Conservation (phyloP, 2,797 vertebrate genomes). For the Morus bassanus region DNA sequence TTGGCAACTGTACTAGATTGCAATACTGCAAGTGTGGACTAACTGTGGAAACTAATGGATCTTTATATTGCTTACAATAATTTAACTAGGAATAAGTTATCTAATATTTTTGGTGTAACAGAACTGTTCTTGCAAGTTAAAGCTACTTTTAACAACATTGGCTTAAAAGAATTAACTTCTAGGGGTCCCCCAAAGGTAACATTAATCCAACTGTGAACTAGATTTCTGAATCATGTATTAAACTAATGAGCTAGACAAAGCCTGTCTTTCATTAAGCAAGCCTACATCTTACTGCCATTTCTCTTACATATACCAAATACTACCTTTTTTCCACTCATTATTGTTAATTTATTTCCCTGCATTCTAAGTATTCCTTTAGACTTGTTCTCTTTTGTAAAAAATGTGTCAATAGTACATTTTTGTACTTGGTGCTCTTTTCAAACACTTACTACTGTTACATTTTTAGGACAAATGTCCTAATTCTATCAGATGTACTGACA, state of each 20-base stretch:
- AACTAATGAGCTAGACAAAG: background rate
- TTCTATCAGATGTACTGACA: background rate
- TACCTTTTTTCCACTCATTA: background rate
- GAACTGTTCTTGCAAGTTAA: background rate
- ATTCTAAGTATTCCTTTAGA: background rate
- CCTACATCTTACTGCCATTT: background rate
- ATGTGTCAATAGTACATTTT: background rate
- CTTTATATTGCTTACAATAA: background rate
- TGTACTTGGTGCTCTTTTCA: background rate
- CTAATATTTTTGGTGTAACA: background rate
- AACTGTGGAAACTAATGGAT: background rate
- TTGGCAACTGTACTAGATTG: background rate
- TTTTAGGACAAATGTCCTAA: background rate
- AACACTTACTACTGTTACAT: background rate
- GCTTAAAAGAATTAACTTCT: background rate
- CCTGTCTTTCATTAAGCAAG: background rate
- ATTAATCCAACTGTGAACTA: background rate
- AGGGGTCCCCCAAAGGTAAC: background rate
- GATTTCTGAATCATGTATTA: background rate
- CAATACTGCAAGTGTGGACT: background rate
- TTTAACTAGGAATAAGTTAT: background rate
- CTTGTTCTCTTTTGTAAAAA: background rate
- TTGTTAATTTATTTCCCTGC: background rate
- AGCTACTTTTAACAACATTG: background rate
- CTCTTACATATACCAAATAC: background rate